phyloP scores from a whole-genome alignment of 2,113 vertebrate genomes.

The Dasyprocta punctata region DNA sequence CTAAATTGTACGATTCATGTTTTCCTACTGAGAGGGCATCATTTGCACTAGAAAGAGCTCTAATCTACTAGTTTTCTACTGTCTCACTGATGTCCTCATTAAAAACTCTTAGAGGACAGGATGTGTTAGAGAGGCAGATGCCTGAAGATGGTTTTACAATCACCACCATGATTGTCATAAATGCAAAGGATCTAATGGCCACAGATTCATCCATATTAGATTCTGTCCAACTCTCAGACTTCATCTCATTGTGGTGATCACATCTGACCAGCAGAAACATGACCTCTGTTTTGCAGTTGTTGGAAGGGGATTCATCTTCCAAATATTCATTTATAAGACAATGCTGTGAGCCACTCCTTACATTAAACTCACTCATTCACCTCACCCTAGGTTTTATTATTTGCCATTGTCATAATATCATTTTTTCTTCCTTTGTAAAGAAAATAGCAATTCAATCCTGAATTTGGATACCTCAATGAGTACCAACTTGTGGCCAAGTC shows the following conservation, averaged over 20 bases:
- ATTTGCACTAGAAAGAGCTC: neutral
- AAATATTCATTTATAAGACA: neutral
- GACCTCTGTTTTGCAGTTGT: neutral
- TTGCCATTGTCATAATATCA: neutral
- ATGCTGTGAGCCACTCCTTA: neutral
- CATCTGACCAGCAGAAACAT: neutral
- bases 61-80: neutral
- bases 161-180: neutral
- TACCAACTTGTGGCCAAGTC: neutral
- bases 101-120: neutral
- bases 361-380: neutral
- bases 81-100: neutral
- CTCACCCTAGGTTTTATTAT: neutral
- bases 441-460: neutral
- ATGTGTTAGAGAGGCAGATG: neutral
- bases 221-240: neutral
- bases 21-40: neutral
- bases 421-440: slow-evolving; percentile 4
- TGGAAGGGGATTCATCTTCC: neutral
- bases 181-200: neutral
- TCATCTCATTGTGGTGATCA: neutral
- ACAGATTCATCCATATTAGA: neutral
- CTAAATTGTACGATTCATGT: neutral
- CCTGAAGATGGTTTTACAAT: neutral
- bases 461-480: neutral